Evolutionary conservation across 2,888 invertebrate species (phyloP), one percentile per base, ranked within the genome.

Genomic region (Drosophila algonquin): DNA sequence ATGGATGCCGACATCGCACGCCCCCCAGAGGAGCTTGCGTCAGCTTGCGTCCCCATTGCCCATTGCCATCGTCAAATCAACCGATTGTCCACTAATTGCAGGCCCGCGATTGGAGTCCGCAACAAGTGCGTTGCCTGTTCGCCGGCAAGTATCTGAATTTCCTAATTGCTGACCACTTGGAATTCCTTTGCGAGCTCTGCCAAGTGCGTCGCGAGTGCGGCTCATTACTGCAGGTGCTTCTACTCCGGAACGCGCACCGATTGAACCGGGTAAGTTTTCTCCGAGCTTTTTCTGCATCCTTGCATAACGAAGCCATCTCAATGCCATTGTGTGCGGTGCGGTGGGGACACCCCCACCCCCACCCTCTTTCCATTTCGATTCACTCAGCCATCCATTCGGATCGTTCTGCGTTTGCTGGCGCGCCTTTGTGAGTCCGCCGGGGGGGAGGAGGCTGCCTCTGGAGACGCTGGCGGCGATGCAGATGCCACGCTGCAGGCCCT

Each of bases 91-190:
- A 63, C 73, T 83, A 81, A 91, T 90, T 87, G 81, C 74, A 85
- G 85, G 78, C 80, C 76, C 60, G 75, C 76, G 81, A 90, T 72
- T 90, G 90, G 90, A 87, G 75, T 67, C 77, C 80, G 87, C 90
- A 91, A 89, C 90, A 91, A 91, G 91, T 91, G 79, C 88, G 87
- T 67, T 84, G 90, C 57, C 78, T 92, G 77, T 90, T 89, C 76
- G 81, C 82, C 27, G 85, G 77, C 75, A 77, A 81, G 60, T 78
- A 87, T 88, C 79, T 91, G 81, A 90, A 90, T 86, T 89, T 91
- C 85, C 89, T 92, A 90, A 91, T 91, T 89, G 88, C 89, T 77
- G 90, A 91, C 81, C 89, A 90, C 88, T 90, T 90, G 80, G 82
- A 88, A 80, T 91, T 90, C 80, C 88, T 91, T 80, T 84, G 90